Percentiles rank a stretch among this genome's conserved stretches.
These are phyloP conservation scores for Zoanthus sociatus DNA, from an alignment of 92 coral and sea anemone species.

Conservation along the genomic window DNA sequence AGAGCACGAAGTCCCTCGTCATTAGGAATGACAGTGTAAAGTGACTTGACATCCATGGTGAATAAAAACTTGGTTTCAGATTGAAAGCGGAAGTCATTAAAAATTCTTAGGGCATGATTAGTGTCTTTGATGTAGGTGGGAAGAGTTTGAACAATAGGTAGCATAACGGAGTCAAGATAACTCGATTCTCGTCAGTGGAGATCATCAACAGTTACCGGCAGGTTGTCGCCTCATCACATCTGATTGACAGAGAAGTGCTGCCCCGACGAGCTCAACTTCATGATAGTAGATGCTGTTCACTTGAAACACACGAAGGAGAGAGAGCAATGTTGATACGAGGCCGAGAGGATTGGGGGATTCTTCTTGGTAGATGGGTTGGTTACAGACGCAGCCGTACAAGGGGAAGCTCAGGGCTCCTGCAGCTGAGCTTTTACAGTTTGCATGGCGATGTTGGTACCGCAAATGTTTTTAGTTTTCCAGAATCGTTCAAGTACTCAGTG, in stretches of 20 bases:
- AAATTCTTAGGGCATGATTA: too few species aligned
- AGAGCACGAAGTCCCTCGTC: too few species aligned
- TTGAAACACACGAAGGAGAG: constrained; percentile 61
- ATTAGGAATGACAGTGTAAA: too few species aligned
- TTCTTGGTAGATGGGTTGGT: constrained; percentile 79
- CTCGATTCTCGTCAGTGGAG: constrained; percentile 77
- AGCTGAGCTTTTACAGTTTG: constrained; percentile 54
- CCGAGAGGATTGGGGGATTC: constrained; percentile 80
- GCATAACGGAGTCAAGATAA: too few species aligned
- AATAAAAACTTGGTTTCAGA: too few species aligned
- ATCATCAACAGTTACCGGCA: constrained; percentile 58
- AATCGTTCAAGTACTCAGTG: constrained; percentile 51
- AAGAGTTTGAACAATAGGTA: too few species aligned
- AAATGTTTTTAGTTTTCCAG: constrained; percentile 25
- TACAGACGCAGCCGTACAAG: constrained; percentile 54
- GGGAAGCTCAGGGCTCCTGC: constrained; percentile 64
- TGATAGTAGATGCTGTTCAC: constrained; percentile 26
- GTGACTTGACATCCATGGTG: too few species aligned
- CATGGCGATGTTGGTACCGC: constrained; percentile 45
- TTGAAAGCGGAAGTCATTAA: too few species aligned
- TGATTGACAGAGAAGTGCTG: constrained; percentile 66
- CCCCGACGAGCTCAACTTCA: constrained; percentile 66
- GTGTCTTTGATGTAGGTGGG: too few species aligned
- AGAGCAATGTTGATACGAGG: constrained; percentile 82
- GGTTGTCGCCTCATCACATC: constrained; percentile 74